Base-by-base conservation (phyloP, 2,113 vertebrate species). In the Apodemus speciosus region DNA sequence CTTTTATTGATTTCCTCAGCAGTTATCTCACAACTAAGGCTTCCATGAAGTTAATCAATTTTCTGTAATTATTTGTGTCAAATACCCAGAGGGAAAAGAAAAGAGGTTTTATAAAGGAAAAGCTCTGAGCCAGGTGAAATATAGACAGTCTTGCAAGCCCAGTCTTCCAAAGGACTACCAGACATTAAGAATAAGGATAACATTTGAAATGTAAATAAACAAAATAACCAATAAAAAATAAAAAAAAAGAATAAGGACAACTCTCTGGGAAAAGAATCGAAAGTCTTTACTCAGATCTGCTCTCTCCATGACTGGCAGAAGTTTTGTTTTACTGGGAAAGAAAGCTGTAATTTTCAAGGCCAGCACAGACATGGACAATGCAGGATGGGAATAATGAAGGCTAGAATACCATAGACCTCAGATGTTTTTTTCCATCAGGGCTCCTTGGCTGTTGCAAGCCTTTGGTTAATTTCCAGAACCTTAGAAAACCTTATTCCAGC, bases 61-160 rank as follows among this genome's bases (percentile, higher is more conserved):
- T 30, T 32, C 27, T 85, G 23, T 84, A 62, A 92, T 76, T 90
- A 56, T 51, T 93, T 92, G 72, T 86, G 75, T 90, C 32, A 71
- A 88, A 80, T 79, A 51, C 14, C 23, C 51, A 75, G 35, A 68
- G 76, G 38, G 9, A 71, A 73, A 71, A 58, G 9, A 71, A 73
- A 71, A 66, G 20, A 53, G 9, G n/a, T 81, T 80, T 79, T 25
- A 51, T 77, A 85, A 35, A 66, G 2, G 14, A 40, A 15, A 43
- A 32, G 9, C 75, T 72, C 27, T 75, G 43, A 93, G 76, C 49
- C 58, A 76, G 32, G 20, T 66, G 51, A 92, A 90, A 71, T 58
- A 27, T 23, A 88, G 68, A 30, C 23, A 84, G 49, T 15, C 11
- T 49, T 77, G 20, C 56, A 68, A 68, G 35, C 38, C 11, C 10